Evolutionary conservation across 2,113 vertebrate genomes (phyloP), one percentile per base, ranked within the genome.

Genomic region (Rutilus rutilus): DNA sequence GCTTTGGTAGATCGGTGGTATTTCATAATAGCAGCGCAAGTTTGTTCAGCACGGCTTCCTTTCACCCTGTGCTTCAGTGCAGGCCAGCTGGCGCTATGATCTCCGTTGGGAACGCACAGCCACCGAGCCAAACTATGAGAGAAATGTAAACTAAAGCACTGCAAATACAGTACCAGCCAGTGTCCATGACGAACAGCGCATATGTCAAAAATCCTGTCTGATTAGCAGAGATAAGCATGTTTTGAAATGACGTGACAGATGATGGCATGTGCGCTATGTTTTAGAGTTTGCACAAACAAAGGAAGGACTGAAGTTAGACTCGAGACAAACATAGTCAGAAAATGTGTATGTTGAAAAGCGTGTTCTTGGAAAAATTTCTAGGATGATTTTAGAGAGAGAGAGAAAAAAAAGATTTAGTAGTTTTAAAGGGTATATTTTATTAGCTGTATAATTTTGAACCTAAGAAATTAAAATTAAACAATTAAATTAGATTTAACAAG

Each of bases 71-170:
- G 81, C 85, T 81, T 88, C 87, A 87, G 87, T 87, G 86, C 86
- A 90, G 91, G 86, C 91, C 88, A 85, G 85, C 88, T 78, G 45
- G 85, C 91, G 90, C 90, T 92, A 89, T 92, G 86, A 73, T 82
- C 39, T 23, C 60, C 27, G 84, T 86, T 74, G 85, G 74, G 87
- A 88, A 83, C 60, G 86, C 80, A 81, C 86, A 86, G 60, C 78
- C 87, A 76, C 65, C 82, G 86, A 88, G 90, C 90, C 87, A 89
- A 93, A 93, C 90, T 92, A 93, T 93, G 91, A 92, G 87, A 90
- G 92, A 92, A 93, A 92, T 94, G 92, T 93, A 94, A 95, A 93
- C 90, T 87, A 80, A 71, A 89, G 82, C 85, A 85, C 79, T 79
- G 81, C 57, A 74, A 86, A 81, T 76, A 79, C 87, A 90, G 91